Conservation (phyloP, 2,797 vertebrate species). For the Coregonus sp. region DNA sequence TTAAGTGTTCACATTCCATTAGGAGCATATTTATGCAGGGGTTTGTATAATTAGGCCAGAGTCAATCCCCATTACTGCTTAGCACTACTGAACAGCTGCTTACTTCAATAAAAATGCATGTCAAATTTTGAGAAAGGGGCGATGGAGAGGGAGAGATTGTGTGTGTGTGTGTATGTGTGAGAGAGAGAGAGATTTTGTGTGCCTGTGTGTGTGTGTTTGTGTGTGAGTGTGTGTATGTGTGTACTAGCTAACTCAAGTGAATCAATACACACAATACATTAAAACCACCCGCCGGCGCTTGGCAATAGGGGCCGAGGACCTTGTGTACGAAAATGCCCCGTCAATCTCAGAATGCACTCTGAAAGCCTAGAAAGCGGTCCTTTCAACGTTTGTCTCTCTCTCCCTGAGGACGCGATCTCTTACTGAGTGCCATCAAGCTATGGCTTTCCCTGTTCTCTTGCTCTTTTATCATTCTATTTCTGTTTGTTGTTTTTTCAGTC, state of each 20-base stretch:
- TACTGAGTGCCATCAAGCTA: slow-evolving; percentile 63
- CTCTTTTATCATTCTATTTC: slow-evolving; percentile 53
- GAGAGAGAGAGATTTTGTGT: not conserved
- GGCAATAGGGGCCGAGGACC: slow-evolving; percentile 41
- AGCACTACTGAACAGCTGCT: slow-evolving; percentile 93
- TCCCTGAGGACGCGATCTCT: slow-evolving; percentile 59
- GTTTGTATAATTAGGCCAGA: slow-evolving; percentile 92
- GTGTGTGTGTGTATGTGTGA: slow-evolving; percentile 23
- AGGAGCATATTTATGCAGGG: slow-evolving; percentile 87
- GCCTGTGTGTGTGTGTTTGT: slow-evolving; percentile 13
- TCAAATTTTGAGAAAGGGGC: slow-evolving; percentile 78
- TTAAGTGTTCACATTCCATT: slow-evolving; percentile 86
- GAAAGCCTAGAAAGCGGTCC: slow-evolving; percentile 64
- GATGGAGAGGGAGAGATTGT: not conserved
- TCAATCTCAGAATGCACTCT: slow-evolving; percentile 56
- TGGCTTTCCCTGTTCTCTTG: slow-evolving; percentile 55
- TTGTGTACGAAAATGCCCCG: slow-evolving; percentile 47
- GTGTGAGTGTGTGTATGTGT: slow-evolving; percentile 37
- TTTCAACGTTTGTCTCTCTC: slow-evolving; percentile 62
- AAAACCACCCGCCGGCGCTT: slow-evolving; percentile 59
- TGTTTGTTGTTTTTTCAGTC: slow-evolving; percentile 38
- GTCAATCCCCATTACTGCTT: slow-evolving; percentile 96
- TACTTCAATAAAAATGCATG: slow-evolving; percentile 93
- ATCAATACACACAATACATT: slow-evolving; percentile 82
- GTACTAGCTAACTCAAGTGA: slow-evolving; percentile 61